phyloP scores from a whole-genome alignment of 2,113 vertebrate species.

The Oncorhynchus clarkii region DNA sequence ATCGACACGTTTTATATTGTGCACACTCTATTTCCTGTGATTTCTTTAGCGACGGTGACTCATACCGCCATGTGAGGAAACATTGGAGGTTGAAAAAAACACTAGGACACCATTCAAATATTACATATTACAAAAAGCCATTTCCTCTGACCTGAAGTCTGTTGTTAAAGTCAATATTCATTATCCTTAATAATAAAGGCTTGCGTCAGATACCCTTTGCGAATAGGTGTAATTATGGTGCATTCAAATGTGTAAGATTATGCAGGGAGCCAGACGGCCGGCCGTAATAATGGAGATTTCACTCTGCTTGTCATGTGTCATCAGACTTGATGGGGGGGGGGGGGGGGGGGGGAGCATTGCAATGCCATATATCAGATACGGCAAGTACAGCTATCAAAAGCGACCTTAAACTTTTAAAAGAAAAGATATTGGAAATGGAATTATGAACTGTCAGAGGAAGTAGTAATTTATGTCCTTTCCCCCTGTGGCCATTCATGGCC shows the following conservation, averaged over 20 bases:
- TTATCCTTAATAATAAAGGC: slow-evolving; percentile 45
- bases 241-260: slow-evolving; percentile 50
- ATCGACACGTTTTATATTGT: not conserved
- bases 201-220: slow-evolving; percentile 33
- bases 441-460: slow-evolving; percentile 64
- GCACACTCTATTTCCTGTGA: not conserved
- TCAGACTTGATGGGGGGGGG: slow-evolving; percentile 25
- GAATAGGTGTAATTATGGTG: slow-evolving; percentile 50
- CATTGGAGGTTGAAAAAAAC: slow-evolving; percentile 19
- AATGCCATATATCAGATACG: slow-evolving; percentile 54
- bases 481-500: slow-evolving; percentile 58
- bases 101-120: slow-evolving; percentile 28
- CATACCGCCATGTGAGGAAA: not conserved
- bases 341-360: slow-evolving; percentile 19
- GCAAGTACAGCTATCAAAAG: slow-evolving; percentile 49
- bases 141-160: slow-evolving; percentile 16
- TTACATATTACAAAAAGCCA: slow-evolving; percentile 33
- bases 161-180: slow-evolving; percentile 41
- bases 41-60: not conserved
- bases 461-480: slow-evolving; percentile 56
- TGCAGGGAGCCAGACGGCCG: slow-evolving; percentile 41
- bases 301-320: slow-evolving; percentile 55
- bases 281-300: slow-evolving; percentile 56
- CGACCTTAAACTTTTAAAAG: slow-evolving; percentile 67
- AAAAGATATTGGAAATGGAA: slow-evolving; percentile 67